Percentiles rank a stretch among this genome's conserved stretches.
These are phyloP conservation scores for Tachysurus vachellii DNA, from an alignment of 2,113 vertebrate species.

Conservation along the genomic window DNA sequence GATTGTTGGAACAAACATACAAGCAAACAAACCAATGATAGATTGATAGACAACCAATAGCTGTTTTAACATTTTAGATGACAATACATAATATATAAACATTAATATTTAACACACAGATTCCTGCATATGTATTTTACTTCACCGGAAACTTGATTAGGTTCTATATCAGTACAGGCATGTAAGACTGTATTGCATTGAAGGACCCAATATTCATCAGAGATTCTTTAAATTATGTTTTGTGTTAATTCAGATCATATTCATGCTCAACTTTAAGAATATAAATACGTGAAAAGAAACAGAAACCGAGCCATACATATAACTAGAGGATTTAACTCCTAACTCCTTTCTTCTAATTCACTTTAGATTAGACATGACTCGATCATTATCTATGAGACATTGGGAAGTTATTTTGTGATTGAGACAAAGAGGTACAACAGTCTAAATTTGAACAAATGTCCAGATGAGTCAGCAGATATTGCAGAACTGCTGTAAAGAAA, in stretches of 20 bases:
- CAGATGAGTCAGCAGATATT: slow-evolving; percentile 33
- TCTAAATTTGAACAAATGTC: slow-evolving; percentile 37
- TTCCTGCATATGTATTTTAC: background rate
- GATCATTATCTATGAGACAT: slow-evolving; percentile 28
- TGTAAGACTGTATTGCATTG: background rate
- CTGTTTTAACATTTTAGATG: slow-evolving; percentile 3
- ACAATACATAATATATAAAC: background rate
- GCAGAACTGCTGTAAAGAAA: background rate
- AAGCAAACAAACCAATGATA: too few species aligned
- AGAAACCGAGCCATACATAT: background rate
- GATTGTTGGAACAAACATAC: too few species aligned
- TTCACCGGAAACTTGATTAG: background rate
- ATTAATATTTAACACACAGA: background rate
- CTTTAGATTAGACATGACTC: slow-evolving; percentile 1
- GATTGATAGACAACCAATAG: background rate
- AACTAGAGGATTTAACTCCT: background rate
- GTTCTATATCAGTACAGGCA: background rate
- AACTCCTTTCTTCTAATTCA: background rate
- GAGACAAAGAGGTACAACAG: slow-evolving; percentile 22
- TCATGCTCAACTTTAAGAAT: background rate
- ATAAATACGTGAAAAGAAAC: background rate
- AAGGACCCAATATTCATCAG: background rate
- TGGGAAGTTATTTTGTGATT: slow-evolving; percentile 27
- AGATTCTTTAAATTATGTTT: background rate
- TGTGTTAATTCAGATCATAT: background rate